These are phyloP conservation scores for Chrysolina haemoptera DNA, from an alignment of 2,888 invertebrate species.

Conservation along the genomic window DNA sequence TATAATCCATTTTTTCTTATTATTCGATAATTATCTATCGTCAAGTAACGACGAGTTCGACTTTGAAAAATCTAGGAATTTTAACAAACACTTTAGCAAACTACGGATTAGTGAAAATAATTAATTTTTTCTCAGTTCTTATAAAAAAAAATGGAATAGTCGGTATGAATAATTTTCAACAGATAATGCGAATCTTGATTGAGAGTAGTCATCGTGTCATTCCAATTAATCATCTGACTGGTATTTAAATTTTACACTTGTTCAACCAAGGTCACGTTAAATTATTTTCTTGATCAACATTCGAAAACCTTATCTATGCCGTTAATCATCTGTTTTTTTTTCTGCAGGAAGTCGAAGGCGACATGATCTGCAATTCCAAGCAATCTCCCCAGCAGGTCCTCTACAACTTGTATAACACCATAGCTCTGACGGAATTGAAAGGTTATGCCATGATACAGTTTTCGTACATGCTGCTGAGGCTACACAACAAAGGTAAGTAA, in stretches of 20 bases:
- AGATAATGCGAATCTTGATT: neutral
- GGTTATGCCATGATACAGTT: slow-evolving; percentile 93
- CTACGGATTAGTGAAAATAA: no score
- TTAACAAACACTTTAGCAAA: neutral
- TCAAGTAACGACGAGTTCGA: neutral
- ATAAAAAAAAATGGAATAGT: no score
- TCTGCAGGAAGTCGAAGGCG: slow-evolving; percentile 76
- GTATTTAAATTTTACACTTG: neutral
- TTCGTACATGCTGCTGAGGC: slow-evolving; percentile 86
- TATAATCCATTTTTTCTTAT: no score
- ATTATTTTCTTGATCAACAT: neutral
- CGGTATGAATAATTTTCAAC: neutral
- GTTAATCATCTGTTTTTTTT: slow-evolving; percentile 6
- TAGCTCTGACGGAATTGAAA: slow-evolving; percentile 88
- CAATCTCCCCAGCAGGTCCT: slow-evolving; percentile 88
- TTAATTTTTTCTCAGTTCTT: no score
- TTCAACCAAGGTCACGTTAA: neutral
- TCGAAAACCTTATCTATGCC: neutral
- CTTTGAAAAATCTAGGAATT: neutral
- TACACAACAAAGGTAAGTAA: slow-evolving; percentile 81
- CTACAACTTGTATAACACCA: slow-evolving; percentile 85
- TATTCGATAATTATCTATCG: no score
- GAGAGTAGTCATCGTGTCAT: neutral
- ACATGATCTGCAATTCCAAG: slow-evolving; percentile 78
- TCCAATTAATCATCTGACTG: neutral